Evolutionary conservation across 2,888 invertebrate genomes (phyloP), one percentile per base, ranked within the genome.

Genomic region (Diaperis boleti): DNA sequence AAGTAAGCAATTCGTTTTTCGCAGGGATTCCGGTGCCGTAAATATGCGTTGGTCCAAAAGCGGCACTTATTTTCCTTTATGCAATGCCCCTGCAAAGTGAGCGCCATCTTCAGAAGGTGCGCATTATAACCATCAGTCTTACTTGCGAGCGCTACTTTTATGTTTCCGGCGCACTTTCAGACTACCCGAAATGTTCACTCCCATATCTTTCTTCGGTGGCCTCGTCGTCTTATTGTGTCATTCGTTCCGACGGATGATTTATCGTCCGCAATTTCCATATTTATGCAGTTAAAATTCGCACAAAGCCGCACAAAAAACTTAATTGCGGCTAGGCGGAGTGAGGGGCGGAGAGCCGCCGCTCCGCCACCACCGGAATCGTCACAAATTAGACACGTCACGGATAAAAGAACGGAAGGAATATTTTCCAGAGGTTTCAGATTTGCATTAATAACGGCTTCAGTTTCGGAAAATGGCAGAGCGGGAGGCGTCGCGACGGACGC

Each of bases 81-180:
- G 56, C 56, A 56, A 42, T 37, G 42, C 33, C 35, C 33, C 55
- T 35, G 50, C 22, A 52, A 52, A 42, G 35, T 37, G 59, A 60
- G 50, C 59, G 50, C 44, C 45, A 15, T 45, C 33, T 54, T 54
- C 42, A 54, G 37, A 10, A 39, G 61, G 10, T 39, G 54, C 54
- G 54, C 61, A 54, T 61, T 61, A 61, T 61, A 61, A 61, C 54
- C 61, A 61, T 61, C 61, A 61, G 61, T 61, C 55, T 55, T 61
- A 61, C 54, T 60, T 60, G 60, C 39, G 54, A 18, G 44, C 45
- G 45, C 54, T 55, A 55, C 39, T 61, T 61, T 61, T 55, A 61
- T 55, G 55, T 61, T 61, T 55, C 55, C 54, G 54, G 60, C 60
- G 45, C 54, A 60, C 45, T 60, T 60, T 60, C 45, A 39, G 47